phyloP scores from a whole-genome alignment of 2,797 vertebrate genomes.

The Coranthus polyacanthus region DNA sequence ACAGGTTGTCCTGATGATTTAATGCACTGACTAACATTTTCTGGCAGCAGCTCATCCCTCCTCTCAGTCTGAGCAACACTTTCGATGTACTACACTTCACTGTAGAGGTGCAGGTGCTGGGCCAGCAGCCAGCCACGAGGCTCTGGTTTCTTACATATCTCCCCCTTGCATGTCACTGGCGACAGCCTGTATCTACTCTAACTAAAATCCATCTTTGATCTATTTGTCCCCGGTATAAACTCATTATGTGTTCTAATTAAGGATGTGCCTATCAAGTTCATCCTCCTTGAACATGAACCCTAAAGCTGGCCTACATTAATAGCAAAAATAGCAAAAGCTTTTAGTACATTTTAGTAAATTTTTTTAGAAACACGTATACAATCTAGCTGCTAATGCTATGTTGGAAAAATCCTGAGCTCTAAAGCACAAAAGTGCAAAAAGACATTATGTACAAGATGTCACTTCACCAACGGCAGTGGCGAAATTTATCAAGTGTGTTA shows the following conservation, averaged over 20 bases:
- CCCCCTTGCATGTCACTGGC: neutral
- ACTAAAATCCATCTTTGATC: conserved; percentile 8
- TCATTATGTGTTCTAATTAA: neutral
- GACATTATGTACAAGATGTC: too few relatives aligned
- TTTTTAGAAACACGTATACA: too few relatives aligned
- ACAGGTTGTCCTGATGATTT: neutral
- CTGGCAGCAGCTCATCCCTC: neutral
- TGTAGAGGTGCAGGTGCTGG: neutral
- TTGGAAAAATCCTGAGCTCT: too few relatives aligned
- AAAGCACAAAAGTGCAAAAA: too few relatives aligned
- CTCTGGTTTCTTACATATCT: conserved; percentile 35
- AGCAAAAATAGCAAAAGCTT: neutral
- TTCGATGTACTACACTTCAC: neutral
- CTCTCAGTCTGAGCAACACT: neutral
- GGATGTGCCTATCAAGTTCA: neutral
- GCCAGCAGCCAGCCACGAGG: neutral
- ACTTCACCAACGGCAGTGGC: too few relatives aligned
- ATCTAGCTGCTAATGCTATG: too few relatives aligned
- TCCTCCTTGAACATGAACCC: neutral
- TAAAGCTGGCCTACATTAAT: neutral
- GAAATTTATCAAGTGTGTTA: too few relatives aligned
- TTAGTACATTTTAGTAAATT: too few relatives aligned
- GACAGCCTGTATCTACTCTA: conserved; percentile 13
- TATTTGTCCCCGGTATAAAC: neutral
- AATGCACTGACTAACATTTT: neutral